phyloP scores from a whole-genome alignment of 2,888 invertebrate genomes.

The Cephus pygmeus region DNA sequence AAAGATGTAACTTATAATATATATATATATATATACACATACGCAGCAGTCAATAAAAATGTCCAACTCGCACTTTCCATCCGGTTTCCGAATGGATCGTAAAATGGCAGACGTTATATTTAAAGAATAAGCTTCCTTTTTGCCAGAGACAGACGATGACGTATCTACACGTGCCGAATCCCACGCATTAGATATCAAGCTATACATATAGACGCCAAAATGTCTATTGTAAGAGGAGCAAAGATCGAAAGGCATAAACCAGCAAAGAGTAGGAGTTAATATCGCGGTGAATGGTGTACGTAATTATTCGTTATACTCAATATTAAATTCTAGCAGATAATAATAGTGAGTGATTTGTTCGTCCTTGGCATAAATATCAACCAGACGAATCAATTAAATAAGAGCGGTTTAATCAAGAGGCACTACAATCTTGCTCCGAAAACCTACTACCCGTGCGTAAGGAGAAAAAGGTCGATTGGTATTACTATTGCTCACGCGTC shows the following conservation, averaged over 20 bases:
- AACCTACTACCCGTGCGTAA: background rate
- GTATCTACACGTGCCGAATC: background rate
- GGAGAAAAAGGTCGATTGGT: background rate
- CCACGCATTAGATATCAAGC: background rate
- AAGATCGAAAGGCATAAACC: background rate
- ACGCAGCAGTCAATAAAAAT: background rate
- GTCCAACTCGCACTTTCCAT: background rate
- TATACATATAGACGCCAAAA: background rate
- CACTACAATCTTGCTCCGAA: background rate
- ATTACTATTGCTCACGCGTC: background rate
- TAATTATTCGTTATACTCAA: background rate
- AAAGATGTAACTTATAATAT: background rate
- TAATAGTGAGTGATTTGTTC: background rate
- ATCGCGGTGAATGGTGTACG: background rate
- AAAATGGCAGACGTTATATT: background rate
- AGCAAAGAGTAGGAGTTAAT: background rate
- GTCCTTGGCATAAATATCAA: conserved; percentile 10
- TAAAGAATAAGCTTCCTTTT: background rate
- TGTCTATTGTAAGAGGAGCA: background rate
- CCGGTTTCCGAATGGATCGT: background rate
- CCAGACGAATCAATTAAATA: conserved; percentile 12
- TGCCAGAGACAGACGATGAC: background rate
- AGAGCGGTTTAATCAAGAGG: background rate
- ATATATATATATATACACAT: background rate
- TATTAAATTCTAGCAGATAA: background rate